Evolutionary conservation across 2,888 invertebrate species (phyloP), one percentile per base, ranked within the genome.

Genomic region (Meandrusa payeni): DNA sequence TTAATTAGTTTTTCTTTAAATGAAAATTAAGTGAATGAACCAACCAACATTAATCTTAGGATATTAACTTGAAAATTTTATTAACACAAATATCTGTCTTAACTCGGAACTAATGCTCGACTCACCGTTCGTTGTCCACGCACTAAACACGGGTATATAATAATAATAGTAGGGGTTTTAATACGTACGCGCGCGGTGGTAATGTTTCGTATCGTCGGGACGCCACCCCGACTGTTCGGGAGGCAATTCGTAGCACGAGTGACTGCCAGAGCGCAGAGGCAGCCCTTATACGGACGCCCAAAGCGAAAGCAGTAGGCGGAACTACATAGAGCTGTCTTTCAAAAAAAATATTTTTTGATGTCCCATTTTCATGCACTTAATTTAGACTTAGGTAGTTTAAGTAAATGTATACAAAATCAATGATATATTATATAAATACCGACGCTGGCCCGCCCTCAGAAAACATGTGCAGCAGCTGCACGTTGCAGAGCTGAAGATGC

Each of bases 131-230:
- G 28, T 7, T 12, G 15, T 20, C 7, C 9, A 29, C 33, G 10
- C 44, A 44, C 38, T 23, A 32, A 31, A 33, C 28, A 44, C 44
- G 22, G 17, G 15, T 7, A 22, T n/a, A 7, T 27, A 27, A 41
- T 20, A 33, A 33, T 12, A 6, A 33, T 39, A 28, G 39, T 39
- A 38, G 38, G 28, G 38, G 33, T 19, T 32, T 13, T 7, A 57
- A 76, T 82, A 85, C 82, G 62, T 83, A 83, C 82, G 78, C 81
- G 76, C 80, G 82, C 80, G 80, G 71, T 79, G 57, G 66, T 63
- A 52, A 62, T 45, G 54, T 62, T 59, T 54, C 63, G 55, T 50
- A 48, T 43, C n/a, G 29, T 34, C 54, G 54, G 52, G 55, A 55
- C 61, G 76, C 71, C 66, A 68, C 59, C 79, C 81, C 82, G 76